These are phyloP conservation scores for Megaleporinus macrocephalus DNA, from an alignment of 2,113 vertebrate species.

Conservation along the genomic window DNA sequence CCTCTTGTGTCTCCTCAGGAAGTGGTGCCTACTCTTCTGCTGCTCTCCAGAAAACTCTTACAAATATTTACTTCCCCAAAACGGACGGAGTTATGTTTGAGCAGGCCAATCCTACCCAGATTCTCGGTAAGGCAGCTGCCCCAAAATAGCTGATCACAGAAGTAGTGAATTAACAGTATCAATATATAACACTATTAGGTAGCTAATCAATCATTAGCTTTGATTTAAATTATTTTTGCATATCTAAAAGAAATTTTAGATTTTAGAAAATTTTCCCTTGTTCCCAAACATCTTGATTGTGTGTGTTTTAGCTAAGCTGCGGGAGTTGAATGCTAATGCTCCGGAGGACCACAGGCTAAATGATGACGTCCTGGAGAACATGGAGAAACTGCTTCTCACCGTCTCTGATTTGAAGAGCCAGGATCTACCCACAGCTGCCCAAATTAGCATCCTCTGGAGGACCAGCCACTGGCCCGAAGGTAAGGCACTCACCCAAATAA, in stretches of 20 bases:
- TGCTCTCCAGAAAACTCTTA: slow-evolving; percentile 67
- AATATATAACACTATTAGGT: too few relatives aligned
- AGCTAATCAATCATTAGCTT: too few relatives aligned
- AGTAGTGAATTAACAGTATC: not conserved
- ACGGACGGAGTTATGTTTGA: slow-evolving; percentile 94
- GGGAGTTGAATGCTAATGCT: slow-evolving; percentile 72
- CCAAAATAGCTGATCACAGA: not conserved
- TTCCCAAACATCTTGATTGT: not conserved
- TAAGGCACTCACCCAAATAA: slow-evolving; percentile 51
- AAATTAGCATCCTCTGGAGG: slow-evolving; percentile 90
- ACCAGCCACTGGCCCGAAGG: slow-evolving; percentile 93
- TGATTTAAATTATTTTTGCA: too few relatives aligned
- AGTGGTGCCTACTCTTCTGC: slow-evolving; percentile 81
- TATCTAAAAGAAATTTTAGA: too few relatives aligned
- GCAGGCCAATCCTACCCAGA: slow-evolving; percentile 90
- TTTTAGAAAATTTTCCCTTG: too few relatives aligned
- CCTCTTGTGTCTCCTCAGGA: slow-evolving; percentile 71
- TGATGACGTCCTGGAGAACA: slow-evolving; percentile 78
- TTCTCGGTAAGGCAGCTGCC: slow-evolving; percentile 79
- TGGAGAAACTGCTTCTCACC: slow-evolving; percentile 82
- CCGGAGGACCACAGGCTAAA: slow-evolving; percentile 73
- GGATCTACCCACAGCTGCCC: slow-evolving; percentile 82
- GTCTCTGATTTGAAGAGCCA: slow-evolving; percentile 73
- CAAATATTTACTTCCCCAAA: slow-evolving; percentile 96
- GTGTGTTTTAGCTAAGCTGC: slow-evolving; percentile 48